Evolutionary conservation across 2,888 invertebrate genomes (phyloP).

Genomic region (Eudemis profundana): DNA sequence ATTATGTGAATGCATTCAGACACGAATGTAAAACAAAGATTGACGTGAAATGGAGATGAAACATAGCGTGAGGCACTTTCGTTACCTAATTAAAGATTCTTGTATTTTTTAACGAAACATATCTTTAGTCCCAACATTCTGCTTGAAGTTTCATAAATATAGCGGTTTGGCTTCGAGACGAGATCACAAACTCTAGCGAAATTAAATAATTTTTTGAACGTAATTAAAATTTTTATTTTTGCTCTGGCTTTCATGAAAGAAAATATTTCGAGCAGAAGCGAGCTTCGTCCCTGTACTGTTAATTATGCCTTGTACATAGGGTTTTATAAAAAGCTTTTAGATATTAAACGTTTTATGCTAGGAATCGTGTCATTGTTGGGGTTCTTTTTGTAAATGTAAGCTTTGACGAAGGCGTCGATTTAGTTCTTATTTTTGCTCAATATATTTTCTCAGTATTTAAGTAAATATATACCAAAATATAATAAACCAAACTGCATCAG

Average conservation of each 20-base stretch:
- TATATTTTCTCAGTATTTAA: too few relatives aligned
- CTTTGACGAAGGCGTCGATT: too few relatives aligned
- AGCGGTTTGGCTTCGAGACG: background rate
- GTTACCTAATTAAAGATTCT: too few relatives aligned
- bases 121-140: background rate
- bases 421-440: too few relatives aligned
- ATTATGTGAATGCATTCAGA: too few relatives aligned
- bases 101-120: background rate
- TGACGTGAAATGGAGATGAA: too few relatives aligned
- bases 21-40: too few relatives aligned
- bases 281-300: background rate
- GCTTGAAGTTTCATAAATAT: background rate
- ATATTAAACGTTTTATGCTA: background rate
- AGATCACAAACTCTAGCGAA: background rate
- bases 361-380: too few relatives aligned
- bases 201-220: slow-evolving; percentile 9
- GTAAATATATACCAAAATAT: too few relatives aligned
- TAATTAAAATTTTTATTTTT: slow-evolving; percentile 23
- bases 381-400: too few relatives aligned
- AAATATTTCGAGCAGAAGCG: slow-evolving; percentile 13
- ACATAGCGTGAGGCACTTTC: too few relatives aligned
- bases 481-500: too few relatives aligned
- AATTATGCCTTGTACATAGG: slow-evolving; percentile 4
- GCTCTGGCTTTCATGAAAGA: background rate
- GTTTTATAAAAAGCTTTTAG: background rate